Percentiles rank a stretch among this genome's conserved stretches.
Conservation (phyloP, 37 sponge, comb jelly and placozoan genomes). For the Ianthella basta region DNA sequence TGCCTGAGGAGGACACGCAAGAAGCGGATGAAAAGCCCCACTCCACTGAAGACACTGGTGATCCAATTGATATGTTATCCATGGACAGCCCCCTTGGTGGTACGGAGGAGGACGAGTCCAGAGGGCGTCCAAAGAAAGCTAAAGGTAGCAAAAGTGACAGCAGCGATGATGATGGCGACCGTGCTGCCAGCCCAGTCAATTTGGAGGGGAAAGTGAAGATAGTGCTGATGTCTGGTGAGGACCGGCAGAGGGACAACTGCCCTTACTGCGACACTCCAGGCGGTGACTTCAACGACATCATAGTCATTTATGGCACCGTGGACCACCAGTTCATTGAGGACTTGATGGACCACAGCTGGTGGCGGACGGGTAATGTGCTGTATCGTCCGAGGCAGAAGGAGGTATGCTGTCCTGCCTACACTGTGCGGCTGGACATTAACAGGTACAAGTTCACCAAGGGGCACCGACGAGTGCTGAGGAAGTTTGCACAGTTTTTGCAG, state of each 20-base stretch:
- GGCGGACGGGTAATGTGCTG: constrained; percentile 72
- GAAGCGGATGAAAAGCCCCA: no score
- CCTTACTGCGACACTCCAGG: constrained; percentile 68
- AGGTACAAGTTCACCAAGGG: constrained; percentile 59
- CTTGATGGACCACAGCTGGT: constrained; percentile 74
- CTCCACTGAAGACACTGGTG: no score
- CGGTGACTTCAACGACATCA: constrained; percentile 42
- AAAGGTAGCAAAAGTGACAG: no score
- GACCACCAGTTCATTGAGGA: constrained; percentile 57
- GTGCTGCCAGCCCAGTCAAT: neutral
- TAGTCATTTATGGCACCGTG: constrained; percentile 32
- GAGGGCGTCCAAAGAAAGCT: no score
- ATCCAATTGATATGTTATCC: no score
- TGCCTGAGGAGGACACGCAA: no score
- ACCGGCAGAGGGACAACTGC: constrained; percentile 41
- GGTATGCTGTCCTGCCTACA: constrained; percentile 79
- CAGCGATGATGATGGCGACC: neutral
- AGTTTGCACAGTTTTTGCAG: constrained; percentile 46
- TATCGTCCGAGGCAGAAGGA: constrained; percentile 59
- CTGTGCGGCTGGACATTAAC: constrained; percentile 49
- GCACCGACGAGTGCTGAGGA: constrained; percentile 55
- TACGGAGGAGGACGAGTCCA: no score
- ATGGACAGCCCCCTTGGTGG: no score
- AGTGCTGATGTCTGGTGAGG: neutral
- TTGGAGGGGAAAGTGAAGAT: constrained; percentile 12